Evolutionary conservation across 1,140 invertebrate species (phyloP).

Genomic region (Ostrea denselamellosa): DNA sequence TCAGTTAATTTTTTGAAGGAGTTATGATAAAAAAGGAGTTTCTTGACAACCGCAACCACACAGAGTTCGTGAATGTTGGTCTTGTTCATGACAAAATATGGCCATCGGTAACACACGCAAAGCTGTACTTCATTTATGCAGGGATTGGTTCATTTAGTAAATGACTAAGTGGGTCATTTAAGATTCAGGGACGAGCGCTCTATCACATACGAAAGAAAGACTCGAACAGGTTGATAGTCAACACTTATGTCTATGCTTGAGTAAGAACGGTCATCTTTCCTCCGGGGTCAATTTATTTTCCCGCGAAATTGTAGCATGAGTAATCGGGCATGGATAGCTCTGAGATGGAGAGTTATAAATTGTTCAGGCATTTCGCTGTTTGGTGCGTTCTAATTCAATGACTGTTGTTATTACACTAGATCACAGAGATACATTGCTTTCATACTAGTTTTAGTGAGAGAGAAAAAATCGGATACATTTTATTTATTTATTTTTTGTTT

Average conservation of each 20-base stretch:
- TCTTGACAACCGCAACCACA: slow-evolving; percentile 8
- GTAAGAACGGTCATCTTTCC: slow-evolving; percentile 2
- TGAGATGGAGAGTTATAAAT: slow-evolving; percentile 33
- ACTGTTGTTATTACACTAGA: background rate
- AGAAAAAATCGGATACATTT: too few species aligned
- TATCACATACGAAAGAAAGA: background rate
- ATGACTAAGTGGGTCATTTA: slow-evolving; percentile 34
- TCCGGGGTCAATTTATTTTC: slow-evolving; percentile 25
- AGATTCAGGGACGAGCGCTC: slow-evolving; percentile 8
- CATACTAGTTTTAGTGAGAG: too few species aligned
- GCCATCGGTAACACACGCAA: slow-evolving; percentile 5
- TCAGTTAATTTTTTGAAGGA: slow-evolving; percentile 22
- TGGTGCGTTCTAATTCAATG: background rate
- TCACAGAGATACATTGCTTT: background rate
- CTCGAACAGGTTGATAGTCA: slow-evolving; percentile 11
- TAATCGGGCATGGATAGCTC: background rate
- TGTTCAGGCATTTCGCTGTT: background rate
- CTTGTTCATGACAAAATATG: slow-evolving; percentile 9
- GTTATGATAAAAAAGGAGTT: background rate
- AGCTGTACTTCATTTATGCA: background rate
- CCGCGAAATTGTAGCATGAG: slow-evolving; percentile 30
- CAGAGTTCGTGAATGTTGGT: slow-evolving; percentile 3
- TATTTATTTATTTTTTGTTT: too few species aligned
- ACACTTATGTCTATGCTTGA: background rate
- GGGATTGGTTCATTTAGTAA: slow-evolving; percentile 27